Conservation (phyloP, 1,140 invertebrate genomes). For the Calliphora vicina region DNA sequence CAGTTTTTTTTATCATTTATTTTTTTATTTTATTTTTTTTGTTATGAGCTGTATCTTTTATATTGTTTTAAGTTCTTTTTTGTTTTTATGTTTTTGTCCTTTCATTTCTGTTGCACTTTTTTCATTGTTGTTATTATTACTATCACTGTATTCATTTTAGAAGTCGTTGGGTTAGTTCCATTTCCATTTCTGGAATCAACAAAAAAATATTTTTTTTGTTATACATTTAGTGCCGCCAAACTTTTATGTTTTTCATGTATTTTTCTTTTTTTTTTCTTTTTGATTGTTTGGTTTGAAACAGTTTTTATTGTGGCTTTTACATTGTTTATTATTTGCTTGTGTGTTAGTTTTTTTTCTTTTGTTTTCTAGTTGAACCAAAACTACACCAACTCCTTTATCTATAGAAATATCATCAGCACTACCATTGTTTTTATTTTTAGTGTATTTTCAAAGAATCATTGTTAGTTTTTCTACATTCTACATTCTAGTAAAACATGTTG, state of each 20-base stretch:
- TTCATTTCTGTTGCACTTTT: background rate
- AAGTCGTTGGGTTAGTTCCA: background rate
- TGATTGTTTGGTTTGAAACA: background rate
- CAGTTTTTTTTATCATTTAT: too few species aligned
- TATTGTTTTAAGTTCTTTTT: background rate
- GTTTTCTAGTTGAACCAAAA: background rate
- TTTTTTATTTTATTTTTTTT: too few species aligned
- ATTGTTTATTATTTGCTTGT: background rate
- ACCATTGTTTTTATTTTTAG: background rate
- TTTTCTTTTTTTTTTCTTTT: background rate
- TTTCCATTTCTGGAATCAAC: background rate
- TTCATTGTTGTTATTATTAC: background rate
- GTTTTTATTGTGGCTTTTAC: constrained; percentile 20
- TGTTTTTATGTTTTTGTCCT: background rate
- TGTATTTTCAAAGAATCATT: background rate
- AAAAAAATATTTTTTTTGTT: background rate
- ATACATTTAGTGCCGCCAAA: background rate
- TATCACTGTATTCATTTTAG: background rate
- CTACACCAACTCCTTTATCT: background rate
- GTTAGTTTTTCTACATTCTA: background rate
- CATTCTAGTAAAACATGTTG: background rate
- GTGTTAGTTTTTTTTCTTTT: background rate
- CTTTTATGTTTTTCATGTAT: background rate
- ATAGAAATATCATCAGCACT: background rate
- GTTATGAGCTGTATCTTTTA: background rate